A percentile compares a stretch with the other conserved stretches of the same genome.
phyloP scores from a whole-genome alignment of 1,140 invertebrate genomes.

The Anoplophora glabripennis region DNA sequence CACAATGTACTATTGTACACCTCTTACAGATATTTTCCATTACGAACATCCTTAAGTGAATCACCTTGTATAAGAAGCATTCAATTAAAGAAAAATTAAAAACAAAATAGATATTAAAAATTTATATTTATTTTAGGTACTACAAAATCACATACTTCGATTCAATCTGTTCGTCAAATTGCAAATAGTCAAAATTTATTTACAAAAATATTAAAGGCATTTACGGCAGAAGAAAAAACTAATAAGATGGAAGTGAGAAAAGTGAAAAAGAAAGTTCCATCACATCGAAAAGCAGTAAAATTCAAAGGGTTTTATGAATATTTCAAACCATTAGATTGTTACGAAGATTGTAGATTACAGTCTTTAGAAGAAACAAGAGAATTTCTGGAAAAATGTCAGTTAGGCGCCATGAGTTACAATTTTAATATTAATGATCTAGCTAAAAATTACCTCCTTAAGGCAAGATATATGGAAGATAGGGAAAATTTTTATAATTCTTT shows the following conservation, averaged over 20 bases:
- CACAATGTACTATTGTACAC: no score
- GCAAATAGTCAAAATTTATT: conserved; percentile 11
- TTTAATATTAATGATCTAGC: conserved; percentile 48
- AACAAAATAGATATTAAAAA: no score
- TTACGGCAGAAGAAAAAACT: conserved; percentile 14
- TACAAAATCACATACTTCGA: conserved; percentile 8
- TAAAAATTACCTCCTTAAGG: conserved; percentile 52
- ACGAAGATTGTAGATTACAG: conserved; percentile 41
- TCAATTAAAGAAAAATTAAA: no score
- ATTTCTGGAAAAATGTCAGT: conserved; percentile 49
- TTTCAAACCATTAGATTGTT: conserved; percentile 34
- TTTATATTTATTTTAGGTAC: conserved; percentile 17
- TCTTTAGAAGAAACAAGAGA: conserved; percentile 37
- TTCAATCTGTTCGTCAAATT: conserved; percentile 1
- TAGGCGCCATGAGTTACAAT: conserved; percentile 46
- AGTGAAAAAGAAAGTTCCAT: conserved; percentile 15
- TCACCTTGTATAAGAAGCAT: no score
- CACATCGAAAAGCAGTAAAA: conserved; percentile 15
- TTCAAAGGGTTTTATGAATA: conserved; percentile 36
- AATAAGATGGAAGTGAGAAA: conserved; percentile 8
- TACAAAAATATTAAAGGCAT: conserved; percentile 22
- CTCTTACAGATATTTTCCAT: no score
- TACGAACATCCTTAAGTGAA: no score
- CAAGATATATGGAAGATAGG: conserved; percentile 51
- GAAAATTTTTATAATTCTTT: conserved; percentile 53